Percentiles rank a stretch among this genome's conserved stretches.
Evolutionary conservation across 2,888 invertebrate species (phyloP).

Genomic region (Electrophaes corylata): DNA sequence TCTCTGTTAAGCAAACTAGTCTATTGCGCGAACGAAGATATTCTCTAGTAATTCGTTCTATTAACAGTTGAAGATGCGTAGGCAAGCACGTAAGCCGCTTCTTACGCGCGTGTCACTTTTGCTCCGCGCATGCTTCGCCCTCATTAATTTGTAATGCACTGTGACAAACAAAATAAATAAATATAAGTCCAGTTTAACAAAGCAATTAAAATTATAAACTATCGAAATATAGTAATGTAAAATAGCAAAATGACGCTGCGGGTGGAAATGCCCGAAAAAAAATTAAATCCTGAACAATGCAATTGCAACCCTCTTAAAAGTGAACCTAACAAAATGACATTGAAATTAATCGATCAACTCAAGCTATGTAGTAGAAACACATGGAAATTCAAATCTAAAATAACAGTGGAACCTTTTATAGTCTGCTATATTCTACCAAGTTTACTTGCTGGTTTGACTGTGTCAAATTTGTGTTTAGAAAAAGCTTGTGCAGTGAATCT

Average conservation of each 20-base stretch:
- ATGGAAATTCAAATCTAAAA: constrained; percentile 71
- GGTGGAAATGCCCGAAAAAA: constrained; percentile 78
- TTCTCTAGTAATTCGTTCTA: neutral
- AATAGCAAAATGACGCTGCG: constrained; percentile 76
- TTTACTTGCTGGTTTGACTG: constrained; percentile 86
- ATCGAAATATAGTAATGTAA: constrained; percentile 46
- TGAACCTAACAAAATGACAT: constrained; percentile 63
- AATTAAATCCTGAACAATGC: constrained; percentile 66
- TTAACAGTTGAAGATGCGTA: neutral
- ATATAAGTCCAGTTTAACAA: neutral
- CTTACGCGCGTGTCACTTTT: neutral
- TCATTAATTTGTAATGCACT: neutral
- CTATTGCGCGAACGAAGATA: neutral
- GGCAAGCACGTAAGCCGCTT: neutral
- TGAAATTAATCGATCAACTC: constrained; percentile 63
- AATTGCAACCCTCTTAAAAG: constrained; percentile 63
- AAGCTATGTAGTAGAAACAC: constrained; percentile 70
- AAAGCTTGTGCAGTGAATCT: constrained; percentile 85
- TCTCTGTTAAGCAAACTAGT: neutral
- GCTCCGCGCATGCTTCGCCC: neutral
- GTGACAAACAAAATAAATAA: neutral
- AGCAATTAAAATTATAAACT: too few relatives aligned
- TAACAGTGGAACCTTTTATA: constrained; percentile 87
- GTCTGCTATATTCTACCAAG: constrained; percentile 87
- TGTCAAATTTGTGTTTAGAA: constrained; percentile 83